Conservation (phyloP, 2,888 invertebrate species). For the Scaptomyza tumidula region DNA sequence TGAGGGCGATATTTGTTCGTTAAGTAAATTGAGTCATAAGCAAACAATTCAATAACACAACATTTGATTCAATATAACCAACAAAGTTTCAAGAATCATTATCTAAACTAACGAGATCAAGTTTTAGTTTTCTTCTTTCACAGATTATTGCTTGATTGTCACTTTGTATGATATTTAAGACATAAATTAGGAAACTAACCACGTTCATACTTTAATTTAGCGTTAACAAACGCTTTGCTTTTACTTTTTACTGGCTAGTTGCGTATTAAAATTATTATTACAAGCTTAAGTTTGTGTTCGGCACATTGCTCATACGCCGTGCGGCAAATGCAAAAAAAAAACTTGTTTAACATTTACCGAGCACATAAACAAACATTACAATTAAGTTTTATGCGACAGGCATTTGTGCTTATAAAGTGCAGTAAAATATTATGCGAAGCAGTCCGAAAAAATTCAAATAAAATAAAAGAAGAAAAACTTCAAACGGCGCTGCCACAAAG, state of each 20-base stretch:
- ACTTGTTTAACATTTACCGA: slow-evolving; percentile 62
- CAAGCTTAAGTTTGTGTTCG: slow-evolving; percentile 5
- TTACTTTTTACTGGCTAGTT: slow-evolving; percentile 28
- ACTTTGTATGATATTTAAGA: neutral
- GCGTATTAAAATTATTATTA: slow-evolving; percentile 45
- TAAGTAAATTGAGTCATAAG: slow-evolving; percentile 41
- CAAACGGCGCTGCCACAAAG: slow-evolving; percentile 42
- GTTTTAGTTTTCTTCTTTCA: neutral
- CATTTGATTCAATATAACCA: too few relatives aligned
- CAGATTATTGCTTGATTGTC: neutral
- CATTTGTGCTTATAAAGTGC: slow-evolving; percentile 77
- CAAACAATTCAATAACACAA: neutral
- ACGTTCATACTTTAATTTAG: slow-evolving; percentile 33
- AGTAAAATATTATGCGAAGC: slow-evolving; percentile 68
- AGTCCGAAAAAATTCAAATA: slow-evolving; percentile 16
- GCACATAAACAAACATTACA: slow-evolving; percentile 80
- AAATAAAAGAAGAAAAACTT: slow-evolving; percentile 21
- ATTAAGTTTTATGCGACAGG: slow-evolving; percentile 80
- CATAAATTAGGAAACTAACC: neutral
- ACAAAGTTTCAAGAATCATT: neutral
- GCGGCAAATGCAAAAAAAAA: slow-evolving; percentile 26
- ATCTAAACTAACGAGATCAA: neutral
- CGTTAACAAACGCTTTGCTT: slow-evolving; percentile 6
- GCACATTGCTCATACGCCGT: slow-evolving; percentile 51
- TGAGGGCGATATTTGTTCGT: slow-evolving; percentile 16